phyloP scores from a whole-genome alignment of 2,113 vertebrate genomes.

The Kryptolebias marmoratus region DNA sequence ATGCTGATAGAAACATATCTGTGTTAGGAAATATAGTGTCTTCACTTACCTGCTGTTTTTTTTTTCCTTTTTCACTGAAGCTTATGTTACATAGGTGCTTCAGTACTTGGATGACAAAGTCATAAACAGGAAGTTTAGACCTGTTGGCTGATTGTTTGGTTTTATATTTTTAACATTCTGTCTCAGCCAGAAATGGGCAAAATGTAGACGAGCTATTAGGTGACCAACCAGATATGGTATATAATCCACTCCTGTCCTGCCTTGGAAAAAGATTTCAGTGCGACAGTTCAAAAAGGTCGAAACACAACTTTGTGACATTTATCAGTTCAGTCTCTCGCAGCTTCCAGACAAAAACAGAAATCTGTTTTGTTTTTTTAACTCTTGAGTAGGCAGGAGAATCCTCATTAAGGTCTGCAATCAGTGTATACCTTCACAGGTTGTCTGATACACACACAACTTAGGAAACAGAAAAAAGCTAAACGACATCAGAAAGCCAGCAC shows the following conservation, averaged over 20 bases:
- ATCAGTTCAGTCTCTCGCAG: neutral
- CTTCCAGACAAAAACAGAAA: neutral
- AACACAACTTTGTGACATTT: neutral
- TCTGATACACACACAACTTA: no score
- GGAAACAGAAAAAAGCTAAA: no score
- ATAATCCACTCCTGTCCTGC: neutral
- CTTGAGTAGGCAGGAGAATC: no score
- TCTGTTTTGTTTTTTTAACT: neutral
- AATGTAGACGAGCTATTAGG: neutral
- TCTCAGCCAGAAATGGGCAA: neutral
- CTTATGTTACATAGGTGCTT: neutral
- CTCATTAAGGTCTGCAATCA: no score
- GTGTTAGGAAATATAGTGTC: neutral
- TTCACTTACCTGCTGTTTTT: no score
- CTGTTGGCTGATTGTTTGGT: no score
- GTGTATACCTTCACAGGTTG: no score
- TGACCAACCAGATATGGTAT: neutral
- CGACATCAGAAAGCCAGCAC: no score
- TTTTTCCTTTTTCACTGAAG: neutral
- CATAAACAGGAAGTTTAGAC: no score
- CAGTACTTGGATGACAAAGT: no score
- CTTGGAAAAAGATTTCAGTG: neutral
- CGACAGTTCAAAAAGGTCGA: neutral
- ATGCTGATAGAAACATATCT: no score
- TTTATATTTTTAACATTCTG: neutral